These are phyloP conservation scores for Acholoe squamosa DNA, from an alignment of 2,888 invertebrate species.

Conservation along the genomic window DNA sequence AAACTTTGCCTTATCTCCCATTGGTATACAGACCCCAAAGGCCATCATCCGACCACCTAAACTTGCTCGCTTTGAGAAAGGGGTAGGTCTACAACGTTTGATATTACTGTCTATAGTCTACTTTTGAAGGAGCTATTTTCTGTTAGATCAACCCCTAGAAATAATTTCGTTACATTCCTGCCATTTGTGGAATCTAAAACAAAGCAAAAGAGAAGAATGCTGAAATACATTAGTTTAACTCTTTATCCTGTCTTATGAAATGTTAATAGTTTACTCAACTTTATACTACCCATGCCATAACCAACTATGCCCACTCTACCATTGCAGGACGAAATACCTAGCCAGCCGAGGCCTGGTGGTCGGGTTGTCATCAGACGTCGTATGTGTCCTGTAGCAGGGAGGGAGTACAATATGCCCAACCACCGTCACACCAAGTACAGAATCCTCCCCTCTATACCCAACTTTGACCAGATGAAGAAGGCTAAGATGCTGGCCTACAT, in stretches of 20 bases:
- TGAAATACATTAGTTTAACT: no score
- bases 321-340: slow-evolving; percentile 69
- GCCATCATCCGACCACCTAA: slow-evolving; percentile 64
- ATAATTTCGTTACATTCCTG: no score
- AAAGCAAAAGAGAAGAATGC: no score
- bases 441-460: slow-evolving; percentile 76
- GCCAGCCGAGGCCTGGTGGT: slow-evolving; percentile 70
- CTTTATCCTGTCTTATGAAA: no score
- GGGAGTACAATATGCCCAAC: slow-evolving; percentile 73
- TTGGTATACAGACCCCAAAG: background rate
- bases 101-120: no score
- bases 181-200: no score
- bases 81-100: no score
- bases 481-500: slow-evolving; percentile 62
- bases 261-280: no score
- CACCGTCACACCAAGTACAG: slow-evolving; percentile 77
- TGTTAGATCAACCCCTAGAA: no score
- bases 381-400: slow-evolving; percentile 74
- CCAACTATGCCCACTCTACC: background rate
- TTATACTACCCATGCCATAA: no score
- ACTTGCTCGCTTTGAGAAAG: slow-evolving; percentile 75
- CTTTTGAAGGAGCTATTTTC: no score
- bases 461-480: slow-evolving; percentile 67
- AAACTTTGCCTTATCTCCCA: slow-evolving; percentile 56
- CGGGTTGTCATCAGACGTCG: slow-evolving; percentile 76